phyloP scores from a whole-genome alignment of 2,888 invertebrate species.

The Patella caerulea region DNA sequence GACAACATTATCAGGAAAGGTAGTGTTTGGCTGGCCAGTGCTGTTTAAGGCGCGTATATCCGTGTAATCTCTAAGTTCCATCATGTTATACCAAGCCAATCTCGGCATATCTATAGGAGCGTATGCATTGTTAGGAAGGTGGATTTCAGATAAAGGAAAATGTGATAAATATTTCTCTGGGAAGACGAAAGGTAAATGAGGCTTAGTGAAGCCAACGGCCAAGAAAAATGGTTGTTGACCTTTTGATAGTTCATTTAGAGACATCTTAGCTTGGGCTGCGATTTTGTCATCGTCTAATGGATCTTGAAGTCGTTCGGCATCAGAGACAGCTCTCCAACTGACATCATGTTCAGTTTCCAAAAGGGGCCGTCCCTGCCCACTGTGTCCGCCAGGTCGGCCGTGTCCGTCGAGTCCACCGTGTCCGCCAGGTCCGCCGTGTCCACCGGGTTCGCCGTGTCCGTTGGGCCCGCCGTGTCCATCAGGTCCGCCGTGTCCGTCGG shows the following conservation, averaged over 20 bases:
- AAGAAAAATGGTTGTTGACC: slow-evolving; percentile 42
- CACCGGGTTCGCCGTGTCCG: no score
- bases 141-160: slow-evolving; percentile 1
- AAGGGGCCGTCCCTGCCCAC: no score
- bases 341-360: not conserved
- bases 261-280: slow-evolving; percentile 26
- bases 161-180: slow-evolving; percentile 31
- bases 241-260: slow-evolving; percentile 24
- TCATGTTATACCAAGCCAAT: slow-evolving; percentile 12
- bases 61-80: slow-evolving; percentile 16
- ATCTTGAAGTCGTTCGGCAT: slow-evolving; percentile 27
- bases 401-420: no score
- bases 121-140: slow-evolving; percentile 17
- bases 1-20: slow-evolving; percentile 30
- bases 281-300: slow-evolving; percentile 33
- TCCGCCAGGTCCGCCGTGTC: no score
- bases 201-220: slow-evolving; percentile 45
- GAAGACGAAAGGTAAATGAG: slow-evolving; percentile 44
- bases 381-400: no score
- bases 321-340: slow-evolving; percentile 7
- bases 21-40: slow-evolving; percentile 27
- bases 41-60: slow-evolving; percentile 29
- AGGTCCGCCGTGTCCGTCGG: no score
- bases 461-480: no score
- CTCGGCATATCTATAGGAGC: slow-evolving; percentile 17